phyloP scores from a whole-genome alignment of 2,797 vertebrate species.

The Macroramphosus scolopax region DNA sequence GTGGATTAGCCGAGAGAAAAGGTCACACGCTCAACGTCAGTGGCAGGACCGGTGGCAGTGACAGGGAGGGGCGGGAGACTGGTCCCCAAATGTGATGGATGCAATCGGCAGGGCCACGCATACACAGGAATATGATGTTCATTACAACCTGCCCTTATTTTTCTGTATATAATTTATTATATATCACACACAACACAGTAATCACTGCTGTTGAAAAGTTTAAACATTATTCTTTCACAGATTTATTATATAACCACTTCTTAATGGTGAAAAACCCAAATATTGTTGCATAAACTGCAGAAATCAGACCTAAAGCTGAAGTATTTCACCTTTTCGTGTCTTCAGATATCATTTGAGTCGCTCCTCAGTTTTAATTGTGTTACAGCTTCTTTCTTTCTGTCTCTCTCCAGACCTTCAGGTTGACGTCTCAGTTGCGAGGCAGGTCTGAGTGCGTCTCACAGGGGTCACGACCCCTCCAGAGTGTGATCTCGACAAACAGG shows the following conservation, averaged over 20 bases:
- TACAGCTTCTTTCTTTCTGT: slow-evolving; percentile 2
- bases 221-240: too few species aligned
- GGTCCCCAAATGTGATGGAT: slow-evolving; percentile 54
- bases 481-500: slow-evolving; percentile 65
- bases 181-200: too few species aligned
- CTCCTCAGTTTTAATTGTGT: too few species aligned
- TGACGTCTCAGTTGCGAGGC: slow-evolving; percentile 50
- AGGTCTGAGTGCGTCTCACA: slow-evolving; percentile 52
- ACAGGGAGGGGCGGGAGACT: slow-evolving; percentile 27
- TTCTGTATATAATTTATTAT: too few species aligned
- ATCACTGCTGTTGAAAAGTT: too few species aligned
- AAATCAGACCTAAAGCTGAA: too few species aligned
- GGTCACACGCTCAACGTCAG: slow-evolving; percentile 94
- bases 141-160: too few species aligned
- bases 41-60: slow-evolving; percentile 83
- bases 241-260: too few species aligned
- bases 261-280: too few species aligned
- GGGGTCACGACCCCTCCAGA: slow-evolving; percentile 56
- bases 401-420: slow-evolving; percentile 25
- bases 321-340: neutral
- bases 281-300: too few species aligned
- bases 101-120: slow-evolving; percentile 19
- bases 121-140: too few species aligned
- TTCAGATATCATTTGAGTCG: neutral
- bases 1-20: slow-evolving; percentile 95